Base-by-base conservation (phyloP, 1,140 invertebrate species). In the Brachionus koreanus region DNA sequence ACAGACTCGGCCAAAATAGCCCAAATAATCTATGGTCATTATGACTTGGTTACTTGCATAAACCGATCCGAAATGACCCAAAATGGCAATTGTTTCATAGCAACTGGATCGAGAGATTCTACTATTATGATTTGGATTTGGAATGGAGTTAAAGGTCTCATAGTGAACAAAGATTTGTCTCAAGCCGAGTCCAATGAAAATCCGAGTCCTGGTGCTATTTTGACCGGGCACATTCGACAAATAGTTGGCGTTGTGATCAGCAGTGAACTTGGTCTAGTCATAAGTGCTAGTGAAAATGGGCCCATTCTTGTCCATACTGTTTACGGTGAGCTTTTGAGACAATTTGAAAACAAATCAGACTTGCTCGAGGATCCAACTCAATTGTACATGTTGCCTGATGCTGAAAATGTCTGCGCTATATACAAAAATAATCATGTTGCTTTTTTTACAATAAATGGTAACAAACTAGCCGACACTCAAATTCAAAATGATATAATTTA, bases 111-210 rank as follows among this genome's bases (percentile, higher is more conserved):
- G 43, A 94, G 96, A 9, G 98, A 99, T 88, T 98, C 97, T 87
- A 98, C 97, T 0, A 95, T 99, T 6, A 90, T 98, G 61, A 89
- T 99, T 4, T 99, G 97, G 97, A 96, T 98, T 85, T 99, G 97
- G 95, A 98, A 94, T 86, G 95, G 82, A 13, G 6, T 95, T 0
- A 91, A 96, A 65, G 95, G 94, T 52, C 95, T 97, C 87, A 95
- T 94, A 65, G 96, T 99, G 85, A 94, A 98, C 43, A 97, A 97
- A 4, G 97, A 99, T 82, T 42, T 43, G 37, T 57, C 19, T 29
- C 10, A 13, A 52, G 65, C 49, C 5, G n/a, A 75, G 16, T 5
- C 16, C 0, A 35, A 67, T 35, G 33, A 69, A 77, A 91, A 93
- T 63, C 96, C 97, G 1, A 95, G 95, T 35, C 97, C 97, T 0